Evolutionary conservation across 2,888 invertebrate species (phyloP).

Genomic region (Electrophaes corylata): DNA sequence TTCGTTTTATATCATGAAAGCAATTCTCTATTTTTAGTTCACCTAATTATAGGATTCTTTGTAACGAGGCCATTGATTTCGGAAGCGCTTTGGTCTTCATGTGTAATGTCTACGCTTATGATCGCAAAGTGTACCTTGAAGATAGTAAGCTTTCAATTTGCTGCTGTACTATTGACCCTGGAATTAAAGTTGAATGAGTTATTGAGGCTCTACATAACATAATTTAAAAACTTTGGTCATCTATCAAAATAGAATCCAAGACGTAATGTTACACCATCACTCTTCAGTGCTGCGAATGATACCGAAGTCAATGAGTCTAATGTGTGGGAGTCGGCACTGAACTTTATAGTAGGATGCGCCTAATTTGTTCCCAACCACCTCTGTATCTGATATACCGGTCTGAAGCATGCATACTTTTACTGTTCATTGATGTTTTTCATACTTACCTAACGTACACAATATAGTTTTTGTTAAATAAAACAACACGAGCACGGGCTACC

Average conservation of each 20-base stretch:
- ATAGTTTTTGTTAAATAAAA: neutral
- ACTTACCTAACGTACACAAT: neutral
- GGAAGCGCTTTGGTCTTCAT: constrained; percentile 47
- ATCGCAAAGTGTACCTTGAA: constrained; percentile 30
- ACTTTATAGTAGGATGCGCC: constrained; percentile 76
- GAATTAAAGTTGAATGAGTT: constrained; percentile 6
- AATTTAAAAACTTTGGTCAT: constrained; percentile 51
- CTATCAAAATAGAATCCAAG: constrained; percentile 59
- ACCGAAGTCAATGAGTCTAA: constrained; percentile 66
- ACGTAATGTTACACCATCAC: constrained; percentile 60
- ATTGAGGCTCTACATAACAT: constrained; percentile 10
- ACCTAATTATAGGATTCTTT: constrained; percentile 43
- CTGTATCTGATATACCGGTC: constrained; percentile 34
- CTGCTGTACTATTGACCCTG: constrained; percentile 1
- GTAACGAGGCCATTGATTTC: constrained; percentile 63
- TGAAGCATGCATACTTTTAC: constrained; percentile 11
- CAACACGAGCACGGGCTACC: neutral
- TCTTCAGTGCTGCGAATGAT: constrained; percentile 49
- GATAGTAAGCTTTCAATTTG: too few relatives aligned
- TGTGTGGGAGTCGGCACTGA: constrained; percentile 71
- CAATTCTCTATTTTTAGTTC: constrained; percentile 64
- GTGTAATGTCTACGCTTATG: constrained; percentile 54
- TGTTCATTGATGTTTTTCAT: neutral
- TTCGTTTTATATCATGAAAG: constrained; percentile 53
- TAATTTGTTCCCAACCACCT: constrained; percentile 66